These are phyloP conservation scores for Brotula barbata DNA, from an alignment of 2,797 vertebrate species.

Conservation along the genomic window DNA sequence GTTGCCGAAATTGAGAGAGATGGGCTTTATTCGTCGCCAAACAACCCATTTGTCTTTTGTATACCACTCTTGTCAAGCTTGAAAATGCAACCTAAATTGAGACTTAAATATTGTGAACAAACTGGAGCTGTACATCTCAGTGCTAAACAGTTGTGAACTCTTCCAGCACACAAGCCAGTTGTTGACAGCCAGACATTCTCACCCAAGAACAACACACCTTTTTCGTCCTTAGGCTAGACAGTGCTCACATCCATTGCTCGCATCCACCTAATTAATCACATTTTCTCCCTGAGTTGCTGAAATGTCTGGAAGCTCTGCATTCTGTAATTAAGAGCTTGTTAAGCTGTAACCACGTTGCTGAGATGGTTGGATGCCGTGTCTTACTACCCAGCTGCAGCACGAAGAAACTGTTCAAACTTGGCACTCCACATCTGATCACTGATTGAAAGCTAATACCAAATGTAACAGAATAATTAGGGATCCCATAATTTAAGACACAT, in stretches of 20 bases:
- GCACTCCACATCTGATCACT: constrained; percentile 20
- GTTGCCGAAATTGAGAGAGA: constrained; percentile 56
- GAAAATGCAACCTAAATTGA: constrained; percentile 63
- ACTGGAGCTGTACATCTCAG: constrained; percentile 38
- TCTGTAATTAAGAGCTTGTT: constrained; percentile 72
- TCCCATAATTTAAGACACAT: background rate
- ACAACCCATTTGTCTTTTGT: constrained; percentile 68
- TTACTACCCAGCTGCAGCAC: constrained; percentile 54
- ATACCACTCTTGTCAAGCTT: constrained; percentile 58
- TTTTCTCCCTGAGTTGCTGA: constrained; percentile 69
- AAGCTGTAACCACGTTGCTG: constrained; percentile 63
- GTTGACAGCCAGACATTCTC: constrained; percentile 47
- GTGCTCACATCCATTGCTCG: constrained; percentile 39
- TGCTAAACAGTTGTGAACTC: constrained; percentile 24
- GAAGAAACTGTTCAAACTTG: constrained; percentile 42
- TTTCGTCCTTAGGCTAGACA: constrained; percentile 53
- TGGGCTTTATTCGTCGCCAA: constrained; percentile 59
- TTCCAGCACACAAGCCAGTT: constrained; percentile 7
- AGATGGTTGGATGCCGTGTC: constrained; percentile 48
- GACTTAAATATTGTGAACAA: constrained; percentile 52
- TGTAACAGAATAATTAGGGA: constrained; percentile 1
- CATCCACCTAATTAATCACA: constrained; percentile 69
- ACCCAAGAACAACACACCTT: constrained; percentile 53
- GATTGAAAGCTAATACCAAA: constrained; percentile 23
- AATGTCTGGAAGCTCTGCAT: constrained; percentile 62